These are phyloP conservation scores for Theretra japonica DNA, from an alignment of 2,888 invertebrate genomes.

Conservation along the genomic window DNA sequence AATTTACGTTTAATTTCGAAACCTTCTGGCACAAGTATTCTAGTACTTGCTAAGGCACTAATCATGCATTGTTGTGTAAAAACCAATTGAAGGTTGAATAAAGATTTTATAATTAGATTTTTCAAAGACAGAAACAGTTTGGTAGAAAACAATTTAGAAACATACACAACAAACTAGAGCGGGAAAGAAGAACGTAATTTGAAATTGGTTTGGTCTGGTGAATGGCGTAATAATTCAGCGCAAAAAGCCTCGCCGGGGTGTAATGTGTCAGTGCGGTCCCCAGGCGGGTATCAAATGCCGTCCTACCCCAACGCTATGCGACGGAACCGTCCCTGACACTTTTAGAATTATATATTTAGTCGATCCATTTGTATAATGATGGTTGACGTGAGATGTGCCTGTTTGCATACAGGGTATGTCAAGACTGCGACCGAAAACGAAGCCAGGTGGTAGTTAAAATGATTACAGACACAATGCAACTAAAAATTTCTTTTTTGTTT, in stretches of 20 bases:
- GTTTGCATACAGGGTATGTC: no score
- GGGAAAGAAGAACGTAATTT: not conserved
- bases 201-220: slow-evolving; percentile 13
- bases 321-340: not conserved
- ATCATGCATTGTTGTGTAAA: no score
- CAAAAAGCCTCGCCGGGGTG: not conserved
- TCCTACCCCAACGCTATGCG: not conserved
- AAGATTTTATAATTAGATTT: no score
- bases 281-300: not conserved
- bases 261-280: slow-evolving; percentile 14
- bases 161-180: not conserved
- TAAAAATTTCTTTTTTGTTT: no score
- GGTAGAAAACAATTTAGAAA: not conserved
- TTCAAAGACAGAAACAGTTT: no score
- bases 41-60: no score
- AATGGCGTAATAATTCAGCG: slow-evolving; percentile 10
- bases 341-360: slow-evolving; percentile 2
- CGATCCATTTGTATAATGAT: not conserved
- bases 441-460: no score
- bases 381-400: not conserved
- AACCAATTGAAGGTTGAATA: no score
- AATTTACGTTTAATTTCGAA: no score
- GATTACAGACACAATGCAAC: no score
- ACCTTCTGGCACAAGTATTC: no score
- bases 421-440: no score